A percentile compares a stretch with the other conserved stretches of the same genome.
These are phyloP conservation scores for Coenonympha glycerion DNA, from an alignment of 2,888 invertebrate genomes.

Conservation along the genomic window DNA sequence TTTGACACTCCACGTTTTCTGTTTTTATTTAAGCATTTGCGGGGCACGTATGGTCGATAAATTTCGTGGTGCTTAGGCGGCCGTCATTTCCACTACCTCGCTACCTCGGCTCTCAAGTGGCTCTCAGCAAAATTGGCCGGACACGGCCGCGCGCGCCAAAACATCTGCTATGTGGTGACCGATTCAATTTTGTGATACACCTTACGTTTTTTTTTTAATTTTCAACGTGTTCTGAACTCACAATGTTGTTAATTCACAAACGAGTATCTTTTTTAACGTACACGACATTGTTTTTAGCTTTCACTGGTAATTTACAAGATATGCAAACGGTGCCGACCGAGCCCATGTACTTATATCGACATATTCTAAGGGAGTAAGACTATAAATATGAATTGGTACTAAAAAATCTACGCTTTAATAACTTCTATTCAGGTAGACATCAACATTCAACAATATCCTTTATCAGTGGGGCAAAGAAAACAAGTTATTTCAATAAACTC, in stretches of 20 bases:
- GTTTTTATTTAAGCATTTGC: conserved; percentile 54
- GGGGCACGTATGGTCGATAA: conserved; percentile 61
- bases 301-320: too few relatives aligned
- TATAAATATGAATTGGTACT: too few relatives aligned
- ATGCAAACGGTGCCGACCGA: too few relatives aligned
- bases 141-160: conserved; percentile 39
- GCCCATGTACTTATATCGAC: too few relatives aligned
- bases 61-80: conserved; percentile 60
- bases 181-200: conserved; percentile 24
- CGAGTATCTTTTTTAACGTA: too few relatives aligned
- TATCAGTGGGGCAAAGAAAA: conserved; percentile 3
- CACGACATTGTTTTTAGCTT: background rate
- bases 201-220: background rate
- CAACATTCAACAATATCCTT: background rate
- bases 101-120: conserved; percentile 46
- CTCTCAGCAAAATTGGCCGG: conserved; percentile 54
- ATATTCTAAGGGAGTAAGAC: too few relatives aligned
- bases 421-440: background rate
- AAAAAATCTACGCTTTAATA: too few relatives aligned
- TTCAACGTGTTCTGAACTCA: background rate
- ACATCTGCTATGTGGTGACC: conserved; percentile 27
- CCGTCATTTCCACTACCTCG: conserved; percentile 52
- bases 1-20: conserved; percentile 52
- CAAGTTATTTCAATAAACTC: conserved; percentile 8
- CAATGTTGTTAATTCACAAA: too few relatives aligned